Evolutionary conservation across 2,113 vertebrate species (phyloP).

Genomic region (Cyanoramphus novaezelandiae): DNA sequence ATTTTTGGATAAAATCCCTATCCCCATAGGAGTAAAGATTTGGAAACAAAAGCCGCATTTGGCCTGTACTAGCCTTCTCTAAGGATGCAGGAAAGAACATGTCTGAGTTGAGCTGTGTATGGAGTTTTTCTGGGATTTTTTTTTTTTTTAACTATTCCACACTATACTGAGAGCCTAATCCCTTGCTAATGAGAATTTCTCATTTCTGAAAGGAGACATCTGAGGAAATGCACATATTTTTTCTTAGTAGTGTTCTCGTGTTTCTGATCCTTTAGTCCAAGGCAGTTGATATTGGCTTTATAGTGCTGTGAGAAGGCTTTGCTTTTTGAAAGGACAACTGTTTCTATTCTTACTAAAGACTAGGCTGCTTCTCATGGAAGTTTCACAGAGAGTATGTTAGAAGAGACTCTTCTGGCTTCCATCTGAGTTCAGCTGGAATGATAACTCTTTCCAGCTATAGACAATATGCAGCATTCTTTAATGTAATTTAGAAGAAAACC

Average conservation of each 20-base stretch:
- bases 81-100: background rate
- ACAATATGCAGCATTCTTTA: background rate
- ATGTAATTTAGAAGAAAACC: background rate
- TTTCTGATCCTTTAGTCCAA: background rate
- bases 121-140: background rate
- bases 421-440: background rate
- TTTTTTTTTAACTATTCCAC: background rate
- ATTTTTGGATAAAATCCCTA: background rate
- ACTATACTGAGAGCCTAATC: background rate
- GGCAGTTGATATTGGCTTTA: background rate
- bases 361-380: background rate
- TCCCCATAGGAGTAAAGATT: background rate
- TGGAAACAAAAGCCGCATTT: background rate
- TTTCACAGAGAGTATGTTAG: background rate
- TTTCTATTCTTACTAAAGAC: background rate
- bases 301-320: background rate
- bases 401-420: background rate
- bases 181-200: background rate
- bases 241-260: background rate
- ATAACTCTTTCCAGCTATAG: background rate
- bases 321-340: background rate
- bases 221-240: background rate
- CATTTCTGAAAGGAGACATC: background rate
- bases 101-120: background rate
- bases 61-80: background rate